These are phyloP conservation scores for Amphiprion clarkii DNA, from an alignment of 2,797 vertebrate genomes.

Conservation along the genomic window DNA sequence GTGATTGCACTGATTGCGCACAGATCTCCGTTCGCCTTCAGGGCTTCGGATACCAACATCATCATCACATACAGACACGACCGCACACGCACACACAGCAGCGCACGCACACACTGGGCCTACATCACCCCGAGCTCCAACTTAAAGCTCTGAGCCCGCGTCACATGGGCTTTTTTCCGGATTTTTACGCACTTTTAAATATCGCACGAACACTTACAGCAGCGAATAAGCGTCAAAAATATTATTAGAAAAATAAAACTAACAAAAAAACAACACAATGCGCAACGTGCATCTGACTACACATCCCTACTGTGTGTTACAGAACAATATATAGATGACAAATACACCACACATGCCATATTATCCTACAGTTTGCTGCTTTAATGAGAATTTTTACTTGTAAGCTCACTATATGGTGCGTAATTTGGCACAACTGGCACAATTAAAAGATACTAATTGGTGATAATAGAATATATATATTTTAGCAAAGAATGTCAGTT, in stretches of 20 bases:
- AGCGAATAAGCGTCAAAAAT: neutral
- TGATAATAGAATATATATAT: neutral
- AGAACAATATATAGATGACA: neutral
- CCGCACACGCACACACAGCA: constrained; percentile 21
- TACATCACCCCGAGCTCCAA: constrained; percentile 48
- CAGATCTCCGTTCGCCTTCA: constrained; percentile 51
- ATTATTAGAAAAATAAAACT: neutral
- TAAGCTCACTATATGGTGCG: neutral
- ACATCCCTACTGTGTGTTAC: neutral
- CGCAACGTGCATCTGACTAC: constrained; percentile 2
- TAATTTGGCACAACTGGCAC: neutral
- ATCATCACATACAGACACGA: constrained; percentile 34
- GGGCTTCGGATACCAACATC: constrained; percentile 54
- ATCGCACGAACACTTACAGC: neutral
- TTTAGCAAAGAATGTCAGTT: neutral
- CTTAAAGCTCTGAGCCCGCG: constrained; percentile 36
- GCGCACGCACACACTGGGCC: constrained; percentile 64
- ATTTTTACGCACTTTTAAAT: neutral
- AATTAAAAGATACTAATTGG: neutral
- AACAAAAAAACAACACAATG: neutral
- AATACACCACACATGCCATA: neutral
- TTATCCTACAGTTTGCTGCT: neutral
- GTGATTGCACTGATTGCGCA: constrained; percentile 26
- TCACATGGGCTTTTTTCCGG: constrained; percentile 44
- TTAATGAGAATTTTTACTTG: neutral